phyloP scores from a whole-genome alignment of 1,140 invertebrate genomes.

The Elymnias hypermnestra region DNA sequence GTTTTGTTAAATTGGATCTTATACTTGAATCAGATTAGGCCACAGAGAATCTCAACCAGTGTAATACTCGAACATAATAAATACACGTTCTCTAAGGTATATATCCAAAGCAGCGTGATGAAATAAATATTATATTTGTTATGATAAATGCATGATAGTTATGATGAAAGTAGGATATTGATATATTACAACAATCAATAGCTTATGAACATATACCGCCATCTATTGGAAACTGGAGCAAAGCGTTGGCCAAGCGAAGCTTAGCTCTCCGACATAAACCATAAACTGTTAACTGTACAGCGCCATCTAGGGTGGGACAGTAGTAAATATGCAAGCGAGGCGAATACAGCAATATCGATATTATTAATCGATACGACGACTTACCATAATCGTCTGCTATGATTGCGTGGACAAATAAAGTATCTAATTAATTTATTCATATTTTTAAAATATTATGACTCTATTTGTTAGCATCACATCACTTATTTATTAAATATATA shows the following conservation, averaged over 20 bases:
- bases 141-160: background rate
- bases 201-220: conserved; percentile 21
- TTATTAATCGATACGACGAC: conserved; percentile 43
- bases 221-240: conserved; percentile 25
- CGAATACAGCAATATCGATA: conserved; percentile 31
- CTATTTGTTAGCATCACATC: background rate
- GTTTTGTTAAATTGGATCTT: no score
- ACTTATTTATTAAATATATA: no score
- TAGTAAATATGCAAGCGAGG: conserved; percentile 48
- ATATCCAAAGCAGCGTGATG: no score
- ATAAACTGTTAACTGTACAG: conserved; percentile 15
- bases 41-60: no score
- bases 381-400: conserved; percentile 64
- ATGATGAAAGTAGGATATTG: background rate
- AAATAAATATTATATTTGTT: no score
- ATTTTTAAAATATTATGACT: conserved; percentile 1
- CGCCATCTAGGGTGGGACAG: conserved; percentile 41
- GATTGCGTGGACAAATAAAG: conserved; percentile 65
- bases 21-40: no score
- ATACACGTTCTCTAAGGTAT: background rate
- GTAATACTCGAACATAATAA: background rate
- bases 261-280: conserved; percentile 27
- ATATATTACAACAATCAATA: conserved; percentile 2
- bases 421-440: conserved; percentile 19
- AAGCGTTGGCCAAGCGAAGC: conserved; percentile 33